These are phyloP conservation scores for Malachius bipustulatus DNA, from an alignment of 2,888 invertebrate genomes.

Conservation along the genomic window DNA sequence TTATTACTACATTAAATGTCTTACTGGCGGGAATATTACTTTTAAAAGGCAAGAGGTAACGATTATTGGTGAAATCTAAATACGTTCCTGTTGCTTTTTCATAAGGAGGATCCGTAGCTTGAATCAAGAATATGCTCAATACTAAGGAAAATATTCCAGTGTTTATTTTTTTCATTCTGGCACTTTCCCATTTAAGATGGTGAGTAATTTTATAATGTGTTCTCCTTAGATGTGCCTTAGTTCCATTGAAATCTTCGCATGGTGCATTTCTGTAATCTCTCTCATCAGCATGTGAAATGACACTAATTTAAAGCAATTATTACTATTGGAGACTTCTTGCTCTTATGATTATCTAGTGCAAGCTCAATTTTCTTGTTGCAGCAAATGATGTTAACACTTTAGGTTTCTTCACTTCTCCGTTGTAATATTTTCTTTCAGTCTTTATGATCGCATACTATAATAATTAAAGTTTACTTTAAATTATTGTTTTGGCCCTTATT, in stretches of 20 bases:
- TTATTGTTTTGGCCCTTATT: no score
- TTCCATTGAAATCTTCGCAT: slow-evolving; percentile 24
- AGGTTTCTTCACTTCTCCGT: slow-evolving; percentile 12
- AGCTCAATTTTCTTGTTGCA: background rate
- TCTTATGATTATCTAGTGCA: slow-evolving; percentile 1
- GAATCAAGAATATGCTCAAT: slow-evolving; percentile 35
- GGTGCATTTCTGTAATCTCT: background rate
- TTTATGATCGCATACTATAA: no score
- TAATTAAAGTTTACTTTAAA: no score
- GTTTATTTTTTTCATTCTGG: slow-evolving; percentile 36
- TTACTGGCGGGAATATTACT: background rate
- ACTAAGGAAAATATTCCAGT: slow-evolving; percentile 34
- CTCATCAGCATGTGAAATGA: no score
- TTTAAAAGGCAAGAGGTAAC: background rate
- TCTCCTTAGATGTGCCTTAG: no score
- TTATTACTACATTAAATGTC: background rate
- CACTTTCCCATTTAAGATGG: slow-evolving; percentile 19
- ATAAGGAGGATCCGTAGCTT: slow-evolving; percentile 35
- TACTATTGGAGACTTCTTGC: background rate
- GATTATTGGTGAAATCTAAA: slow-evolving; percentile 14
- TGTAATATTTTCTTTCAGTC: no score
- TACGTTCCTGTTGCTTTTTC: slow-evolving; percentile 24
- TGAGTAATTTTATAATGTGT: no score
- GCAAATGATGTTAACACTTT: slow-evolving; percentile 5
- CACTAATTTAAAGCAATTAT: background rate